These are phyloP conservation scores for Limenitis camilla DNA, from an alignment of 2,888 invertebrate genomes.

Conservation along the genomic window DNA sequence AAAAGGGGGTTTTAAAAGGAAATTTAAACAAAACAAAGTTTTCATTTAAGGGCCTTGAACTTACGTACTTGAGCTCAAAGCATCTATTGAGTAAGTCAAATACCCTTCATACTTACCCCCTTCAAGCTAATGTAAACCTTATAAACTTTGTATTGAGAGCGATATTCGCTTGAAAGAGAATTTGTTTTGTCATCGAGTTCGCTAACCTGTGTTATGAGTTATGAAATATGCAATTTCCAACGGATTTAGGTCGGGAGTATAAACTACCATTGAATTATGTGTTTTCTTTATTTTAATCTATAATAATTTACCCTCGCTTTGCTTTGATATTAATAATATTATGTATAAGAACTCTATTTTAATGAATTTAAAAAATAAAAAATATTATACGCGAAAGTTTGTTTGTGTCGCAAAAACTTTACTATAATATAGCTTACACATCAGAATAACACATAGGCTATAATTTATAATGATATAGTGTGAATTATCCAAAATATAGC, in stretches of 20 bases:
- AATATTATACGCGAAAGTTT: too few relatives aligned
- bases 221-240: slow-evolving; percentile 22
- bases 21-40: neutral
- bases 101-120: neutral
- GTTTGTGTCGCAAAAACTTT: too few relatives aligned
- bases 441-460: too few relatives aligned
- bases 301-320: too few relatives aligned
- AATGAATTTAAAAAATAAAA: too few relatives aligned
- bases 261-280: neutral
- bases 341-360: too few relatives aligned
- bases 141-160: neutral
- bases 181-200: slow-evolving; percentile 20
- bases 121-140: slow-evolving; percentile 20
- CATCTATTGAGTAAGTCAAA: slow-evolving; percentile 16
- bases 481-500: too few relatives aligned
- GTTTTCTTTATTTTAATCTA: too few relatives aligned
- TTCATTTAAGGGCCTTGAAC: slow-evolving; percentile 4
- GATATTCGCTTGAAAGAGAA: slow-evolving; percentile 1
- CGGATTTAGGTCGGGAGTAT: slow-evolving; percentile 24
- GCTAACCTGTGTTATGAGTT: slow-evolving; percentile 24
- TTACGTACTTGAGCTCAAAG: slow-evolving; percentile 8
- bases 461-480: too few relatives aligned
- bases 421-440: too few relatives aligned
- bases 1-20: neutral
- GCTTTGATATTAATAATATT: too few relatives aligned